Evolutionary conservation across 23 tunicate species (phyloP).

Genomic region (Phallusia fumigata): DNA sequence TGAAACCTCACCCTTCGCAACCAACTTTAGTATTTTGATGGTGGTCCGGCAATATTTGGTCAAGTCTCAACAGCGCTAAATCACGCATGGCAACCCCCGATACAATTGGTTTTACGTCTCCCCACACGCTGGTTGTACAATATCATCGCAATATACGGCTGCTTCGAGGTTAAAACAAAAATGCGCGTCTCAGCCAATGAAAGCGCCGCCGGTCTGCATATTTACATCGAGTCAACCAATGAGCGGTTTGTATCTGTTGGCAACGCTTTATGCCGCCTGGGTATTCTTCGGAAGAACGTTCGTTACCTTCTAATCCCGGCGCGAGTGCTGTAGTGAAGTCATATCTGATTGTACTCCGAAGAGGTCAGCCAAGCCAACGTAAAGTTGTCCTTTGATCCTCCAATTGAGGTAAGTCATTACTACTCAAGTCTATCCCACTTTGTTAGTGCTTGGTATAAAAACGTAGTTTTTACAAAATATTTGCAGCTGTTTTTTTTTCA

Average conservation of each 20-base stretch:
- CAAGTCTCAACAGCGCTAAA: background rate
- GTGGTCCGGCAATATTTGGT: background rate
- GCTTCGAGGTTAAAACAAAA: conserved; percentile 23
- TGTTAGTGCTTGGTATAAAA: too few species aligned
- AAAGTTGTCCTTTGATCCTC: conserved; percentile 12
- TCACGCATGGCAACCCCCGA: conserved; percentile 12
- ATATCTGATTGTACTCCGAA: background rate
- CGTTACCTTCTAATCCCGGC: conserved; percentile 8
- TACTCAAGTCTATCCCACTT: too few species aligned
- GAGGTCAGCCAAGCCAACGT: background rate
- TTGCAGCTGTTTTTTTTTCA: too few species aligned
- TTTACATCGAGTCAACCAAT: conserved; percentile 6
- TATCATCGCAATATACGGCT: background rate
- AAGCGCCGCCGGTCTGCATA: background rate
- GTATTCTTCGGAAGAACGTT: conserved; percentile 15
- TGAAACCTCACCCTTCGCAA: too few species aligned
- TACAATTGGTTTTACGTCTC: background rate
- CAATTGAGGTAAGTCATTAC: too few species aligned
- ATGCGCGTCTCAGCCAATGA: background rate
- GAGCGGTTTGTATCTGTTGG: conserved; percentile 14
- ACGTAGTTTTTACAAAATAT: too few species aligned
- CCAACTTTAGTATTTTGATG: too few species aligned
- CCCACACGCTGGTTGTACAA: background rate
- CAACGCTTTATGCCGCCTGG: conserved; percentile 33
- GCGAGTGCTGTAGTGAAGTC: conserved; percentile 8